Evolutionary conservation across 2,113 vertebrate species (phyloP).

Genomic region (Gobio gobio): DNA sequence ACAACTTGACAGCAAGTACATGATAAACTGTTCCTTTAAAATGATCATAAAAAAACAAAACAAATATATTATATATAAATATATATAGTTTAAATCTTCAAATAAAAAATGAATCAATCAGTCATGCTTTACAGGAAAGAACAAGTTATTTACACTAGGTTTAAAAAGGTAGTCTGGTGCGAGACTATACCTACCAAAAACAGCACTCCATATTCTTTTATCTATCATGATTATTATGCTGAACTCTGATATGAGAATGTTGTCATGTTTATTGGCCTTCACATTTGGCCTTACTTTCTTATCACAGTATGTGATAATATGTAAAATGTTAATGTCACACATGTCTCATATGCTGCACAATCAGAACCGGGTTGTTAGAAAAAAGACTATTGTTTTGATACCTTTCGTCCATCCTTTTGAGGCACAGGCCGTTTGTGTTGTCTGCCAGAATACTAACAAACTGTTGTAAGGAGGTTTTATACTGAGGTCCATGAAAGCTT

Average conservation of each 20-base stretch:
- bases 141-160: too few relatives aligned
- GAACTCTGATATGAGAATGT: conserved; percentile 1
- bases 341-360: background rate
- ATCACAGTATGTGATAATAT: conserved; percentile 24
- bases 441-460: background rate
- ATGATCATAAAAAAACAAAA: background rate
- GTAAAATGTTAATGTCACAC: background rate
- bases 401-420: background rate
- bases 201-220: background rate
- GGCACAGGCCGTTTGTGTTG: background rate
- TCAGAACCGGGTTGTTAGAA: background rate
- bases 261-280: background rate
- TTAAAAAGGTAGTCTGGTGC: too few relatives aligned
- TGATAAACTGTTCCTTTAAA: background rate
- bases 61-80: too few relatives aligned
- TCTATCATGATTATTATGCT: background rate
- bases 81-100: too few relatives aligned
- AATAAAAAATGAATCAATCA: too few relatives aligned
- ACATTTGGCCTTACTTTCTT: conserved; percentile 36
- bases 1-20: background rate
- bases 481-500: background rate
- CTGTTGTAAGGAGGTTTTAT: conserved; percentile 16
- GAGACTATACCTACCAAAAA: background rate
- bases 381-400: background rate
- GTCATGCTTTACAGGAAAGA: too few relatives aligned